phyloP scores from a whole-genome alignment of 2,888 invertebrate species.

The Belgica antarctica region DNA sequence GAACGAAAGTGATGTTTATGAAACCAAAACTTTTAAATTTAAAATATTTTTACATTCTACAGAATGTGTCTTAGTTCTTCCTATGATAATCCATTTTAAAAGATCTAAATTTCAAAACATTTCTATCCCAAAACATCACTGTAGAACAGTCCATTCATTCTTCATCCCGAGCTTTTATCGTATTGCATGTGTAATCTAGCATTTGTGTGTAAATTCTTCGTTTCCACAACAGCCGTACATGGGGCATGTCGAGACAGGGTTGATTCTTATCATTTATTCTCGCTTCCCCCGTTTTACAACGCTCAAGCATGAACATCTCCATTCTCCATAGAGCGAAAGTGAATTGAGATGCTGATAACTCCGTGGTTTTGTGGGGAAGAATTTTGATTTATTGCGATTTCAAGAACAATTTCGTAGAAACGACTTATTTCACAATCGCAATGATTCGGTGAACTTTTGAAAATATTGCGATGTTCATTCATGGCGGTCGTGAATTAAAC shows the following conservation, averaged over 20 bases:
- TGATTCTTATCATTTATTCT: conserved; percentile 28
- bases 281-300: not conserved
- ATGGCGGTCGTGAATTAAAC: too few species aligned
- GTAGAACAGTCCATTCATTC: not conserved
- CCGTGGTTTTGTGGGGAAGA: not conserved
- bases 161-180: not conserved
- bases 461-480: not conserved
- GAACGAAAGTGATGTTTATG: too few species aligned
- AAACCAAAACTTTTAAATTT: too few species aligned
- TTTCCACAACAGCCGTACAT: not conserved
- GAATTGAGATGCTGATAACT: conserved; percentile 20
- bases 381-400: conserved; percentile 15
- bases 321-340: not conserved
- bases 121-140: too few species aligned
- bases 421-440: not conserved
- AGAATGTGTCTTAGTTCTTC: too few species aligned
- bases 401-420: not conserved
- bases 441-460: conserved; percentile 1
- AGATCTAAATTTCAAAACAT: too few species aligned
- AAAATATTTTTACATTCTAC: too few species aligned
- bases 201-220: not conserved
- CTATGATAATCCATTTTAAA: too few species aligned
- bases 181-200: not conserved
- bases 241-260: not conserved
- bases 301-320: not conserved